Base-by-base conservation (phyloP, 2,797 vertebrate genomes). In the Chloroceryle amazona region DNA sequence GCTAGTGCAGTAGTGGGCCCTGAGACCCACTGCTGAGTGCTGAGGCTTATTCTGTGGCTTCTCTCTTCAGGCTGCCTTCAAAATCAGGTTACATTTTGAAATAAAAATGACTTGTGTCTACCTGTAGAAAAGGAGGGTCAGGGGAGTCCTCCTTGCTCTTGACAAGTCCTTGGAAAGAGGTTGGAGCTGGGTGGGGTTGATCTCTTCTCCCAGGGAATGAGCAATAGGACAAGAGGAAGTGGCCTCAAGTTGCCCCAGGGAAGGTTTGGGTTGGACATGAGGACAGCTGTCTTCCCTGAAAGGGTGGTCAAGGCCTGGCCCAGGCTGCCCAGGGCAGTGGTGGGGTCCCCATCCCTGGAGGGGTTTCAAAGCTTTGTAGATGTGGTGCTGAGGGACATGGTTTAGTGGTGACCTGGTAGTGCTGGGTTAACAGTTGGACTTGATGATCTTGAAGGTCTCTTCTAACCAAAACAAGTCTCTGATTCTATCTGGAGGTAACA, bases 1-100 rank as follows among this genome's bases (percentile, higher is more conserved):
- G 11, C 57, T 49, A 7, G 9, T 1, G 20, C 1, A 0, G 28
- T n/a, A 22, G 26, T n/a, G 46, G 66, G 11, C 25, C 10, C 47
- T 20, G 61, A 1, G 2, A 44, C 54, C 51, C 19, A 1, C 8
- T 31, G 42, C 37, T n/a, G 42, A 58, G 75, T 1, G 1, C 60
- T 54, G 3, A 18, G 19, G 37, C 60, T 65, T 28, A 3, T 41
- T 46, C 70, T 10, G 1, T 10, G 33, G 55, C 66, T 73, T 25
- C 33, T 51, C 62, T 76, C 39, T 37, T 63, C 52, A 8, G 1
- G 15, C 42, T 17, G 33, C 7, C 2, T 44, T 39, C 81, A 51
- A 4, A 61, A 79, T 14, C 62, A 31, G 23, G 23, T 49, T 70
- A 10, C 4, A 2, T 15, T 76, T 22, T 21, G 33, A 37, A 46